These are phyloP conservation scores for Trachymyrmex septentrionalis DNA, from an alignment of 1,140 invertebrate genomes.

Conservation along the genomic window DNA sequence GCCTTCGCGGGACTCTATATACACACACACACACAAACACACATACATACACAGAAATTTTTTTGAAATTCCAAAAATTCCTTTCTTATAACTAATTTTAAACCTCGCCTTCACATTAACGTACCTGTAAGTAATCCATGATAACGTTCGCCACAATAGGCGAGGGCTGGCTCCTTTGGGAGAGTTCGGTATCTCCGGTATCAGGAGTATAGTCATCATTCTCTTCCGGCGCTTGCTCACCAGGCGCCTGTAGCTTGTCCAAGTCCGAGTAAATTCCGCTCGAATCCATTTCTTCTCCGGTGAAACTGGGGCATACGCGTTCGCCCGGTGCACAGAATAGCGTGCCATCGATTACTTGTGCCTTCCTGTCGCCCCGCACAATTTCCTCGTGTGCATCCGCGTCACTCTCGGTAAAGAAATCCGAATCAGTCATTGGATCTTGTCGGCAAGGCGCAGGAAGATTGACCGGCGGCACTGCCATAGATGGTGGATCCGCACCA, in stretches of 20 bases:
- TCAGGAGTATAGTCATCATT: slow-evolving; percentile 81
- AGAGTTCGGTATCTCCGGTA: slow-evolving; percentile 83
- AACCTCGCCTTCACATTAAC: background rate
- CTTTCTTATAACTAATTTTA: background rate
- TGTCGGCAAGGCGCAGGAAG: slow-evolving; percentile 86
- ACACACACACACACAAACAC: background rate
- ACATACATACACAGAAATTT: background rate
- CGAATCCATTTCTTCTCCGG: slow-evolving; percentile 92
- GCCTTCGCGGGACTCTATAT: slow-evolving; percentile 53
- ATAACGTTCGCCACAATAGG: slow-evolving; percentile 75
- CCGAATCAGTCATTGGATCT: slow-evolving; percentile 95
- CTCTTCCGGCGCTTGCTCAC: slow-evolving; percentile 72
- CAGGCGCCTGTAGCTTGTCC: slow-evolving; percentile 87
- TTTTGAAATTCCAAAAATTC: background rate
- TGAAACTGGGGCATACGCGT: slow-evolving; percentile 84
- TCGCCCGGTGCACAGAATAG: slow-evolving; percentile 90
- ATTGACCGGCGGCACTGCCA: slow-evolving; percentile 81
- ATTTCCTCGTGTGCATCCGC: slow-evolving; percentile 92
- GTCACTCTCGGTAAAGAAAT: slow-evolving; percentile 95
- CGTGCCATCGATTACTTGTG: slow-evolving; percentile 93
- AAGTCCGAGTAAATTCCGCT: slow-evolving; percentile 95
- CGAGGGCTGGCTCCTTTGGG: slow-evolving; percentile 82
- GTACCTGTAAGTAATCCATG: slow-evolving; percentile 77
- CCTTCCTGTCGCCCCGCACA: slow-evolving; percentile 88
- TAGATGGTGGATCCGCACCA: slow-evolving; percentile 90